Evolutionary conservation across 2,888 invertebrate species (phyloP).

Genomic region (Hermaeophaga mercurialis): DNA sequence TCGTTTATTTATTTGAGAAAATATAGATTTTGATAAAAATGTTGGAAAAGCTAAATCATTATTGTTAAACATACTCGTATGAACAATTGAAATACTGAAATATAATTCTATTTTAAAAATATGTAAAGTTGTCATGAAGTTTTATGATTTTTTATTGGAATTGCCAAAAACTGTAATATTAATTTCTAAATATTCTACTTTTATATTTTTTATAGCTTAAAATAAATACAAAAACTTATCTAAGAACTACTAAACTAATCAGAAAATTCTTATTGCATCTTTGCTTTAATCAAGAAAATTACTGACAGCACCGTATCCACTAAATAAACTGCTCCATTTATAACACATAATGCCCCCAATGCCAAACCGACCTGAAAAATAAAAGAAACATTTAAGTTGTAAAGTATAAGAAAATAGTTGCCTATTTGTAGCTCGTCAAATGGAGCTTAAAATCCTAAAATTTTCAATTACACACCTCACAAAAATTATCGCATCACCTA

Average conservation of each 20-base stretch:
- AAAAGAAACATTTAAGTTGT: constrained; percentile 16
- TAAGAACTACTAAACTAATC: neutral
- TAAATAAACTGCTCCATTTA: constrained; percentile 79
- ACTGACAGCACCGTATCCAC: constrained; percentile 80
- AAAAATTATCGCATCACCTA: too few species aligned
- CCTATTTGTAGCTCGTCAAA: too few species aligned
- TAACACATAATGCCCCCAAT: constrained; percentile 78
- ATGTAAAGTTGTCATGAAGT: constrained; percentile 6
- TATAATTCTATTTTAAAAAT: too few species aligned
- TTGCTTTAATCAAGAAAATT: constrained; percentile 56
- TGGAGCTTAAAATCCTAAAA: too few species aligned
- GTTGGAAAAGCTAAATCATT: neutral
- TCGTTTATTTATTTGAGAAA: too few species aligned
- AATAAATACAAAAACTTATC: constrained; percentile 1
- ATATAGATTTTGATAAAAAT: too few species aligned
- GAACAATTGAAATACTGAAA: too few species aligned
- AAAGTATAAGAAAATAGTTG: too few species aligned
- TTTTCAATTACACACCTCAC: too few species aligned
- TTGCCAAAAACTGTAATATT: too few species aligned
- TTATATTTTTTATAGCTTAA: too few species aligned
- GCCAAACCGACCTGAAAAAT: constrained; percentile 71
- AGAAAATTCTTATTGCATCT: constrained; percentile 28
- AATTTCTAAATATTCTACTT: too few species aligned
- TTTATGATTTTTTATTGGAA: neutral
- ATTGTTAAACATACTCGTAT: neutral